phyloP scores from a whole-genome alignment of 2,888 invertebrate genomes.

The Tetropium fuscum region DNA sequence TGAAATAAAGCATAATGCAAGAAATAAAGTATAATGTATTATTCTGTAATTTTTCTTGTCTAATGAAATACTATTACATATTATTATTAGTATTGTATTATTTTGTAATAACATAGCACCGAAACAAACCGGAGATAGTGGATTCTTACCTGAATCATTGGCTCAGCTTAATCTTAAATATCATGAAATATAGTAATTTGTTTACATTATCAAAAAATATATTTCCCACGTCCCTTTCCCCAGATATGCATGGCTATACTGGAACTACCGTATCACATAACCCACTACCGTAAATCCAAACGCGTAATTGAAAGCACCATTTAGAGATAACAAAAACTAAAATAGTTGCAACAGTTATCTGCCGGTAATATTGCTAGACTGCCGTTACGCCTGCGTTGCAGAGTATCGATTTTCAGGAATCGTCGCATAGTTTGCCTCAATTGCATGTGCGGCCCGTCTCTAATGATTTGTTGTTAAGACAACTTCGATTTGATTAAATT shows the following conservation, averaged over 20 bases:
- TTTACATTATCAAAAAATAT: constrained; percentile 13
- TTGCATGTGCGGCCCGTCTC: too few species aligned
- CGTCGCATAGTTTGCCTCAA: too few species aligned
- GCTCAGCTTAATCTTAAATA: constrained; percentile 19
- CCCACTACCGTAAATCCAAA: not conserved
- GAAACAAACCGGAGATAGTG: too few species aligned
- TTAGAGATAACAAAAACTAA: constrained; percentile 2
- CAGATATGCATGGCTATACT: not conserved
- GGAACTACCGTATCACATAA: not conserved
- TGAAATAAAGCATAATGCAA: too few species aligned
- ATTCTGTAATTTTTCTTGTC: too few species aligned
- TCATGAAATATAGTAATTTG: constrained; percentile 15
- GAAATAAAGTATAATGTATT: too few species aligned
- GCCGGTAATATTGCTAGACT: not conserved
- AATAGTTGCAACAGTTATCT: not conserved
- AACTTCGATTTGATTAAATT: too few species aligned
- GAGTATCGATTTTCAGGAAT: constrained; percentile 9
- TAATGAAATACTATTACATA: too few species aligned
- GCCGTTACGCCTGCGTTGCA: constrained; percentile 8
- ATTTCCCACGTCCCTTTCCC: not conserved
- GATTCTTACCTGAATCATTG: constrained; percentile 24
- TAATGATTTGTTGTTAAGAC: too few species aligned
- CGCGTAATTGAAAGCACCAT: constrained; percentile 1
- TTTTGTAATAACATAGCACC: too few species aligned
- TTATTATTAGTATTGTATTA: too few species aligned